Evolutionary conservation across 1,140 invertebrate species (phyloP), one percentile per base, ranked within the genome.

Genomic region (Limonius californicus): DNA sequence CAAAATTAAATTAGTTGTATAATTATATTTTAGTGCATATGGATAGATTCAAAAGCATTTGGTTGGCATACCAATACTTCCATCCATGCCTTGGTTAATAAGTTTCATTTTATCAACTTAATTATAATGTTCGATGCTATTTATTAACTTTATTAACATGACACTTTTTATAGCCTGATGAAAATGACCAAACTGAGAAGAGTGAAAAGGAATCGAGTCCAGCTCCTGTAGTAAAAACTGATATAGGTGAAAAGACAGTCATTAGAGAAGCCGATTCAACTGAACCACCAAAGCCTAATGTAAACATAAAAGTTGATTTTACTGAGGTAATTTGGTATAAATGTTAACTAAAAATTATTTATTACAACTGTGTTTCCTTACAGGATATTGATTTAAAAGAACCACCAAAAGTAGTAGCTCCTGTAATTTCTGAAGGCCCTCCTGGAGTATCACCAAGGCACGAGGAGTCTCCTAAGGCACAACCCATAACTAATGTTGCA

Each of bases 261-360:
- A 61, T 80, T 64, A 60, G 72, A 64, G 75, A 77, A 62, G 75
- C 75, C 2, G 75, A 77, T 65, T 76, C 74, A 0, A 76, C 75
- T 20, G 75, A 76, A 62, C 60, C 65, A 19, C 43, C 63, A n/a
- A 75, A 72, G 62, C 60, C 15, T 57, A 63, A 59, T 39, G 35
- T 58, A 45, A 59, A 8, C n/a, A 55, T 15, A n/a, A 57, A 57
- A n/a, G 11, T 45, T 12, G 59, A 61, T 14, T 32, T 54, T 61
- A 11, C 30, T 4, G 27, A 59, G 43, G 54, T 60, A 63, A 16
- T 50, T 50, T 50, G 18, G n/a, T 50, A 18, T 50, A 15, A 27
- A 50, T 50, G 47, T 50, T 27, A 50, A 56, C 32, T 54, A 2
- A 6, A 9, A 19, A 7, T 54, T 19, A n/a, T 6, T 56, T 30